Base-by-base conservation (phyloP, 2,113 vertebrate species). In the Clinocottus analis region DNA sequence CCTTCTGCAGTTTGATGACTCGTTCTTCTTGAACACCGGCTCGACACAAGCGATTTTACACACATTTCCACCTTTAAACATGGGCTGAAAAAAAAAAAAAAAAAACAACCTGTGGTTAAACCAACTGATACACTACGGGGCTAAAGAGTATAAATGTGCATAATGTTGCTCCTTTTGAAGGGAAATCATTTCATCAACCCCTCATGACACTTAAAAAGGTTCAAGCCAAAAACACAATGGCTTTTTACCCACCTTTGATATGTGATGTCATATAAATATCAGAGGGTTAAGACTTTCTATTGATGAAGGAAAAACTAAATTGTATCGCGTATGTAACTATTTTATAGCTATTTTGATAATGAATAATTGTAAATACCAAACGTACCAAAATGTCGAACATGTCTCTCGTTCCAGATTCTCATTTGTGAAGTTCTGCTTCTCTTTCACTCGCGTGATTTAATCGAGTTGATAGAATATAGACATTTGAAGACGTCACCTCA, bases 21-120 rank as follows among this genome's bases (percentile, higher is more conserved):
- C 51, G 29, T n/a, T 37, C 47, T 11, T 62, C n/a, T 61, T 35
- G 14, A 49, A 56, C 33, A 64, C 21, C 19, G 16, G 27, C 27
- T 69, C 67, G 37, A 58, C 8, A 5, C 7, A 39, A 16, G 6
- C 45, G 9, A 41, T 47, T 39, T 67, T 17, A 66, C 39, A 76
- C 51, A 77, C 31, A 51, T 55, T 43, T 53, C 23, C 13, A 27
- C 27, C 27, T 56, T 62, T 66, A 60, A 71, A 60, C 19, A 29
- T n/a, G 2, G 41, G 59, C 39, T 49, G 37, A 35, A 71, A 21
- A 49, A 8, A 8, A 19, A 11, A n/a, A n/a, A n/a, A n/a, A n/a
- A n/a, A n/a, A n/a, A n/a, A n/a, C n/a, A n/a, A n/a, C n/a, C 25
- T 1, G 19, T 2, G 25, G 66, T 23, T 35, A 9, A 58, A 59